Percentiles rank a stretch among this genome's conserved stretches.
Evolutionary conservation across 2,113 vertebrate genomes (phyloP).

Genomic region (Pygoscelis antarcticus): DNA sequence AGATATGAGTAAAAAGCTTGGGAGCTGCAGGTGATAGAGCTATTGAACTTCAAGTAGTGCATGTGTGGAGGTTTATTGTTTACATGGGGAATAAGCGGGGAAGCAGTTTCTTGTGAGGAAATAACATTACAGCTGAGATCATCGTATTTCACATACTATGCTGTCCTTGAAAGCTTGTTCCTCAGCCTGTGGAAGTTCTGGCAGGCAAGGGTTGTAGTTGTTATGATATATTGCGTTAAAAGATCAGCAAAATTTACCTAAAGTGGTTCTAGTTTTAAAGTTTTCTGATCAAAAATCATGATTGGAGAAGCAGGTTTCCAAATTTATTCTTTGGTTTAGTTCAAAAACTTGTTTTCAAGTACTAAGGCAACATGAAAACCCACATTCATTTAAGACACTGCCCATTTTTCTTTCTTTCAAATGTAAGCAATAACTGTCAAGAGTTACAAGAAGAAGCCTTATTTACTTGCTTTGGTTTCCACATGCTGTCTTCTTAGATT

Average conservation of each 20-base stretch:
- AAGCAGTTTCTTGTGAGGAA: background rate
- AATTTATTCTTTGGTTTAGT: background rate
- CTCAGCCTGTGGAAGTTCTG: background rate
- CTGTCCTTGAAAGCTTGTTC: background rate
- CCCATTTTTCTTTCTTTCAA: background rate
- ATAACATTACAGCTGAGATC: no score
- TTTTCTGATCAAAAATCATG: background rate
- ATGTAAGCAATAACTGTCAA: background rate
- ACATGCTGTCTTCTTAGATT: background rate
- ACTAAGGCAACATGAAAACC: background rate
- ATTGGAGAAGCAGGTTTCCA: background rate
- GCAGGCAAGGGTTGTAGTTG: background rate
- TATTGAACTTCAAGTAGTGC: background rate
- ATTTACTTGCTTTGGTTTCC: background rate
- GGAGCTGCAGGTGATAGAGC: background rate
- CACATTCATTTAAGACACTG: background rate
- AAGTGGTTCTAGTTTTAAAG: background rate
- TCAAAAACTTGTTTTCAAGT: background rate
- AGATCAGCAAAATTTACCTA: background rate
- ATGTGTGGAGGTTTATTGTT: background rate
- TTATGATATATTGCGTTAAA: background rate
- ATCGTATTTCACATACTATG: rapidly evolving
- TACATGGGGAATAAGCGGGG: background rate
- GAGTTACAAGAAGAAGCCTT: background rate
- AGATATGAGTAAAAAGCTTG: background rate